Base-by-base conservation (phyloP, 2,113 vertebrate genomes). In the Erinaceus europaeus region DNA sequence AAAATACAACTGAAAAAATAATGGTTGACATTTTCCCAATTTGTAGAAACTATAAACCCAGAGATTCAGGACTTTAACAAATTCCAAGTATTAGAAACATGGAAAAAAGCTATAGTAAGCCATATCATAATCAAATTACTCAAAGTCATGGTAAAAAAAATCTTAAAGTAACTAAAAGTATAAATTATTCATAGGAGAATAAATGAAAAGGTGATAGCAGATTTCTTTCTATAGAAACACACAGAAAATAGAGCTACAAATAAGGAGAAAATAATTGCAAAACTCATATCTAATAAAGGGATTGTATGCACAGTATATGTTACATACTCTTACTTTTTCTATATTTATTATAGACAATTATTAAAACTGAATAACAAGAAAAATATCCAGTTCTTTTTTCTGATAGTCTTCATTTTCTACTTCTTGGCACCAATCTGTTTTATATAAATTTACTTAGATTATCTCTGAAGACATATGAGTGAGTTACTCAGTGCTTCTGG, bases 61-160 rank as follows among this genome's bases (percentile, higher is more conserved):
- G 14, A 76, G 48, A 59, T 65, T 52, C 6, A 68, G n/a, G 38
- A 76, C 17, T 36, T 81, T n/a, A n/a, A 72, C 42, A 75, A 88
- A 59, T n/a, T n/a, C n/a, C n/a, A n/a, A 77, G 4, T 23, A 55
- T 20, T 69, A 73, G 65, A 77, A 82, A 21, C 11, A 50, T 61
- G n/a, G 23, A 62, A 88, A 46, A 59, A 68, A 76, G 36, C 25
- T 59, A 40, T 14, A 34, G 11, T 74, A 61, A 83, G 50, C 8
- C 15, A 75, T 14, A 77, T 81, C 42, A 82, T 40, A 73, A 89
- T 53, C 36, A 72, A 61, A 72, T 82, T 69, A 15, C 61, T 88
- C 32, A 88, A 50, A 68, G 55, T 1, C 29, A 42, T 11, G 40
- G 65, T 62, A 76, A 84, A 84, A 15, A 5, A 86, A 86, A 78